Conservation (phyloP, 1,140 invertebrate genomes). For the Drosophila miranda region DNA sequence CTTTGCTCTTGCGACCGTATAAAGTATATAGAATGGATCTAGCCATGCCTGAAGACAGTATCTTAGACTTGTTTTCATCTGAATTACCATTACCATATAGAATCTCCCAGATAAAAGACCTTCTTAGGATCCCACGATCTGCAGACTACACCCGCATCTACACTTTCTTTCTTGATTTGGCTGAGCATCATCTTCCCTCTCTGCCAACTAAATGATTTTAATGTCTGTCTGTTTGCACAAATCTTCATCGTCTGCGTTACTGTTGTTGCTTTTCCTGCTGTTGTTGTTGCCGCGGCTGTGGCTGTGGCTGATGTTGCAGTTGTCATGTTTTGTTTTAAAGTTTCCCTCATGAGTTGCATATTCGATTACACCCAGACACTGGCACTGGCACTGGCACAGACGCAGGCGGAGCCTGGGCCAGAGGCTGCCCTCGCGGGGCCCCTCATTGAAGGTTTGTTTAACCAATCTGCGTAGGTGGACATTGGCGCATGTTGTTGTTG, state of each 20-base stretch:
- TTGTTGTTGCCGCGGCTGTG: not conserved
- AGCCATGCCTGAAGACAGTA: no score
- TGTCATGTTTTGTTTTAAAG: conserved; percentile 50
- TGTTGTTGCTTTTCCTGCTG: not conserved
- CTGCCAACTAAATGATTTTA: conserved; percentile 35
- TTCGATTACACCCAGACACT: conserved; percentile 42
- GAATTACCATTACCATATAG: no score
- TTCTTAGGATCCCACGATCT: no score
- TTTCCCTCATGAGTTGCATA: conserved; percentile 50
- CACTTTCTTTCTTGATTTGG: not conserved
- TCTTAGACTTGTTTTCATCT: no score
- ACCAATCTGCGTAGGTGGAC: conserved; percentile 70
- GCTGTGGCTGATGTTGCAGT: conserved; percentile 13
- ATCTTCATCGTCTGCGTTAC: conserved; percentile 38
- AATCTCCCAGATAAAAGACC: no score
- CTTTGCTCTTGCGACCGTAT: no score
- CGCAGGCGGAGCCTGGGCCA: not conserved
- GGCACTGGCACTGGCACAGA: not conserved
- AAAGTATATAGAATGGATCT: no score
- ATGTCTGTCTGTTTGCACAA: conserved; percentile 54
- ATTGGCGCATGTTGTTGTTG: conserved; percentile 39
- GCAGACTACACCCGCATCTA: no score
- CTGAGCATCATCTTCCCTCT: conserved; percentile 9
- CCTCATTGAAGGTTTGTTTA: conserved; percentile 49
- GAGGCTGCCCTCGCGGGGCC: no score